Percentiles rank a stretch among this genome's conserved stretches.
These are phyloP conservation scores for Chanos chanos DNA, from an alignment of 2,797 vertebrate species.

Conservation along the genomic window DNA sequence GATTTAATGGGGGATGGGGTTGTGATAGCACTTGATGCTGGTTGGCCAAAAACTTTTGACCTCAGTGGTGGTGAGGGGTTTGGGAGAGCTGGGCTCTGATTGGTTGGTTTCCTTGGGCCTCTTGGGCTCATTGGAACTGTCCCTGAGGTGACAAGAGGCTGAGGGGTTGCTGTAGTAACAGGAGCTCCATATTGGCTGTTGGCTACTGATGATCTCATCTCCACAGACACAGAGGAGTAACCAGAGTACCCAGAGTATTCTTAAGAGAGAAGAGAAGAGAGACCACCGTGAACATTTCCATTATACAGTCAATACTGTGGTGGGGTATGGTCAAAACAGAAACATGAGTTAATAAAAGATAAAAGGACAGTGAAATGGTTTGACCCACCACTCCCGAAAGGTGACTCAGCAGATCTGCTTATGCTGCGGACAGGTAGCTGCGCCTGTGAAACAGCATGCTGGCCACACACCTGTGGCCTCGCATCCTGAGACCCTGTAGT, in stretches of 20 bases:
- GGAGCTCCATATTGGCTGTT: neutral
- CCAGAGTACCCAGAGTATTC: no score
- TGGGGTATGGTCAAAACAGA: no score
- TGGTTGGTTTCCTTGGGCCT: slow-evolving; percentile 15
- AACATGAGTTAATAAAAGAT: no score
- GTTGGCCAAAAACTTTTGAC: slow-evolving; percentile 23
- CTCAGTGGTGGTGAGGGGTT: slow-evolving; percentile 28
- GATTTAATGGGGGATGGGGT: neutral
- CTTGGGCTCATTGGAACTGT: slow-evolving; percentile 30
- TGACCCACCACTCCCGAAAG: no score
- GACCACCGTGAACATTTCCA: no score
- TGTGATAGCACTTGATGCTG: slow-evolving; percentile 4
- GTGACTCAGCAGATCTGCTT: no score
- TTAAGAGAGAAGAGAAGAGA: no score
- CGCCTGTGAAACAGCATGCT: no score
- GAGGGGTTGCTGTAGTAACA: neutral
- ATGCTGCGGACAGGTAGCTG: no score
- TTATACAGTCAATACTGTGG: no score
- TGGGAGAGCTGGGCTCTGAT: slow-evolving; percentile 1
- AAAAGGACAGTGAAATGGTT: no score
- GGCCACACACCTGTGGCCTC: slow-evolving; percentile 3
- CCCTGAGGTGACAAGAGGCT: slow-evolving; percentile 16
- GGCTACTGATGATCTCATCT: slow-evolving; percentile 5
- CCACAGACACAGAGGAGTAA: no score
- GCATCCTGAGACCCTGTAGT: slow-evolving; percentile 25